Evolutionary conservation across 2,797 vertebrate species (phyloP).

Genomic region (Novumbra hubbsi): DNA sequence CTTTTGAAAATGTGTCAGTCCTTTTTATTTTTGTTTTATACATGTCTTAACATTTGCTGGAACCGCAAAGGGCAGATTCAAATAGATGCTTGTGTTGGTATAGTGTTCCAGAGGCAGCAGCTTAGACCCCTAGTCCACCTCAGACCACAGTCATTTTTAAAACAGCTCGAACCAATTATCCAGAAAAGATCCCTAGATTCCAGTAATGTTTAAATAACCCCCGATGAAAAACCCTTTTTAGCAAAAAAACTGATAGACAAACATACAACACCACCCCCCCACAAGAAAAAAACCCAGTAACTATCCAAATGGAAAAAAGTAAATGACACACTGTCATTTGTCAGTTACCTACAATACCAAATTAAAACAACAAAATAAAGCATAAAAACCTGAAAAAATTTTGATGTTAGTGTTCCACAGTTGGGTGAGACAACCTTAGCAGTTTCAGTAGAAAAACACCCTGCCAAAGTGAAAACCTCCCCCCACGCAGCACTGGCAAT

Average conservation of each 20-base stretch:
- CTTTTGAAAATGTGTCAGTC: no score
- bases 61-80: no score
- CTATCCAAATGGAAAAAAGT: background rate
- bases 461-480: conserved; percentile 7
- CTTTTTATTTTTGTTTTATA: no score
- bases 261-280: background rate
- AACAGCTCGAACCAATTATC: background rate
- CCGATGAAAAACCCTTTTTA: conserved; percentile 14
- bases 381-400: background rate
- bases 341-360: background rate
- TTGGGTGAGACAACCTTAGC: background rate
- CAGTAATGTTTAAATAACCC: background rate
- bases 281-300: background rate
- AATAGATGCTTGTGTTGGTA: no score
- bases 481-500: background rate
- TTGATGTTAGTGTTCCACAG: background rate
- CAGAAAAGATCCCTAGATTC: background rate
- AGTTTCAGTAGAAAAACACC: background rate
- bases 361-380: background rate
- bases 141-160: no score
- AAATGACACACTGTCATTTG: background rate
- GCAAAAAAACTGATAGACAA: conserved; percentile 3
- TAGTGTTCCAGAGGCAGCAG: no score
- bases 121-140: no score
- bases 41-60: no score